Base-by-base conservation (phyloP, 2,113 vertebrate species). In the Montifringilla adamsi region DNA sequence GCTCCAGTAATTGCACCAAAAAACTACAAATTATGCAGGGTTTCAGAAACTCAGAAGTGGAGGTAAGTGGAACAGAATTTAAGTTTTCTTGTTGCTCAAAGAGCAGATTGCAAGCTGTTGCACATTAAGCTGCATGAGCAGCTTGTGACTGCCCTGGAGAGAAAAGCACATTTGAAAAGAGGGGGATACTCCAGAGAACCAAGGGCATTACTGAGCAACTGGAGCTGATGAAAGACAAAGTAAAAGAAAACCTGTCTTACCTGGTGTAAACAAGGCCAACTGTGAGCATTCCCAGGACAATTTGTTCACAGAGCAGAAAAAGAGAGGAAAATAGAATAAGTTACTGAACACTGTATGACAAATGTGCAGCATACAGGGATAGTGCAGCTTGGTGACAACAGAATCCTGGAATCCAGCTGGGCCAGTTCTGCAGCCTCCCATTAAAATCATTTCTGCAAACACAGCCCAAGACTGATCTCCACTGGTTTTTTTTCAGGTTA, bases 191-290 rank as follows among this genome's bases (percentile, higher is more conserved):
- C 89, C 75, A 92, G 95, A 93, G 73, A 97, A 92, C 76, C 78
- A 9, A 89, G 43, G 58, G 47, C 37, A 94, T 87, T 89, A 93
- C 83, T 95, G 96, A 96, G 96, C 79, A 98, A 97, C 39, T 82
- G 58, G 0, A 97, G 97, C 96, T 98, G 98, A 98, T 97, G 98
- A 98, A 98, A 98, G 97, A 97, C 90, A 91, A 89, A 96, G 96
- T 89, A 97, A 98, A 98, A 97, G 76, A 83, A 96, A 97, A 97
- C 62, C 46, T 60, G 46, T 89, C 98, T 98, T 98, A 99, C 99
- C 98, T 99, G 99, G 97, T 99, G 99, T 97, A 99, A 98, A 98
- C 99, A 99, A 11, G 99, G 99, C 99, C 99, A 99, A 85, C 99
- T 99, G 97, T 78, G 87, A 95, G 95, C 82, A 94, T 97, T 96